Base-by-base conservation (phyloP, 92 coral and sea anemone genomes). In the Epizoanthus stellaris region DNA sequence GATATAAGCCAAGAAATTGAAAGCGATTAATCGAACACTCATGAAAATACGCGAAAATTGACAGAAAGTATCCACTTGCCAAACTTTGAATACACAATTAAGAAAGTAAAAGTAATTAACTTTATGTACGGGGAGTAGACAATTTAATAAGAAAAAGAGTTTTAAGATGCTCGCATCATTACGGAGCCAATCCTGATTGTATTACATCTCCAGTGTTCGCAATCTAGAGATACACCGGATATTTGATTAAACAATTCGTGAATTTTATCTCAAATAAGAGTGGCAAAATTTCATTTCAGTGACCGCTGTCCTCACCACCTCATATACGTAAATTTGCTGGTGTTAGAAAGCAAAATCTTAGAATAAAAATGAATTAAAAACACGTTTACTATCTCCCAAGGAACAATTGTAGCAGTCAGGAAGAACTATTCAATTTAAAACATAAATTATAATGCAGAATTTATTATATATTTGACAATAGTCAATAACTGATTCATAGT, bases 81-180 rank as follows among this genome's bases (percentile, higher is more conserved):
- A 79, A 63, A 63, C 43, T 45, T 79, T 12, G 72, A 39, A 42
- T 20, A 79, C 70, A 79, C 83, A 79, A 45, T 21, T 38, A 11
- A 45, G 68, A 47, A 47, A 79, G 65, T 59, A 57, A 66, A 66
- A 66, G 83, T 49, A 79, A 79, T 79, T 79, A 79, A 72, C 77
- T 72, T 57, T 72, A 8, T n/a, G 59, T 72, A 43, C 60, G 47
- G 36, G 54, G 36, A 16, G 49, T 20, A 15, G 49, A 40, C 23
- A 30, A 17, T 40, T 42, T 56, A 43, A 62, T 11, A 77, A 57
- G 10, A 49, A 49, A 49, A 38, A 68, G 45, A 15, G 16, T 7
- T 68, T 38, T 68, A 68, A 13, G 73, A 68, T 7, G 52, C 21
- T 68, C 6, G 36, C 30, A 61, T 76, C 62, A 34, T 30, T 42